phyloP scores from a whole-genome alignment of 2,797 vertebrate species.

The Sphenopsis melanotis region DNA sequence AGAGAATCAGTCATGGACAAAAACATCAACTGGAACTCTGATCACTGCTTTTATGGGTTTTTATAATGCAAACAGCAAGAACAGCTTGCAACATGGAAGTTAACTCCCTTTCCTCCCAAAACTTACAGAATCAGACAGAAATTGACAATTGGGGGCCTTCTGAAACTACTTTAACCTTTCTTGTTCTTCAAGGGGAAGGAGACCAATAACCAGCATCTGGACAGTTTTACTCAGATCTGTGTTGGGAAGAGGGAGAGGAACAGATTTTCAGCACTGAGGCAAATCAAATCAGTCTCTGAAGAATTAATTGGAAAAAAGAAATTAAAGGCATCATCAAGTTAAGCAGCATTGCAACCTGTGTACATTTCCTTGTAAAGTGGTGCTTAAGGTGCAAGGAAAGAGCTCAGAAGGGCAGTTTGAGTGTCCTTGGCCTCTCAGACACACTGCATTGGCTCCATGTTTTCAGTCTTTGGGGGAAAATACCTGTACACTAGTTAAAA shows the following conservation, averaged over 20 bases:
- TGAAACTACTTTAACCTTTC: neutral
- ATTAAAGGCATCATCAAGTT: neutral
- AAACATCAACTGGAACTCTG: neutral
- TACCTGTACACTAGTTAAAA: neutral
- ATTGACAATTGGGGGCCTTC: neutral
- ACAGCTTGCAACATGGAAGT: rapidly evolving
- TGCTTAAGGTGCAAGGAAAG: neutral
- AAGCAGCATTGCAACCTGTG: neutral
- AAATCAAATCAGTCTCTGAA: neutral
- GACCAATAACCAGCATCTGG: neutral
- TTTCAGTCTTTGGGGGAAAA: neutral
- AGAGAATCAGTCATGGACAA: neutral
- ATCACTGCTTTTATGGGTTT: neutral
- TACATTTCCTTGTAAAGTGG: neutral
- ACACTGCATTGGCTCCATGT: neutral
- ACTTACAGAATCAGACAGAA: neutral
- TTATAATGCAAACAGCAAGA: neutral
- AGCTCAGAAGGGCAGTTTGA: neutral
- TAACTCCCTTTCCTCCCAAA: neutral
- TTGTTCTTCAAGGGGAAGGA: neutral
- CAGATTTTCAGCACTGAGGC: neutral
- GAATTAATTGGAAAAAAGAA: neutral
- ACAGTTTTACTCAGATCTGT: neutral
- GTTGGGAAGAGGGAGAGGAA: neutral
- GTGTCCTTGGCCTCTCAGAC: neutral